Conservation (phyloP, 2,113 vertebrate genomes). For the Dasyornis broadbenti region DNA sequence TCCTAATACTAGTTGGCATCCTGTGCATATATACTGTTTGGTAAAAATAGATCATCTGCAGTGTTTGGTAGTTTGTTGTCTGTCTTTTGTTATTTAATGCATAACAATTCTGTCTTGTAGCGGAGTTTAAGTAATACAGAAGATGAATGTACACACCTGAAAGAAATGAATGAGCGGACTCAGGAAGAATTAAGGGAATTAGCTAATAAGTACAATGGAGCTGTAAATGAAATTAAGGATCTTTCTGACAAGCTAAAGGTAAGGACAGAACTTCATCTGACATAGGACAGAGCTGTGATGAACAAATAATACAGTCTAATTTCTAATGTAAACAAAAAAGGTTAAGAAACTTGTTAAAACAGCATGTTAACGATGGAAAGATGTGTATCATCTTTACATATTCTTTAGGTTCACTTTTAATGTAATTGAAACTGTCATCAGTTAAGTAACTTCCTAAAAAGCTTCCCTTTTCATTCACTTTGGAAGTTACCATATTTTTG, state of each 20-base stretch:
- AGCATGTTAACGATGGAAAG: neutral
- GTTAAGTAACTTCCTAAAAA: neutral
- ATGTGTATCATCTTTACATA: neutral
- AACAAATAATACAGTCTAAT: neutral
- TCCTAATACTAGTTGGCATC: neutral
- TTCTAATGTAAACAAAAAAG: neutral
- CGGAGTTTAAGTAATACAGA: slow-evolving; percentile 95
- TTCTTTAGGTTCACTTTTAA: neutral
- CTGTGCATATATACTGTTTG: neutral
- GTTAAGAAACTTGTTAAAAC: neutral
- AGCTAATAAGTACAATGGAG: slow-evolving; percentile 96
- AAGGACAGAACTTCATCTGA: neutral
- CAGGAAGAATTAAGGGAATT: slow-evolving; percentile 95
- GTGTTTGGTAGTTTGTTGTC: neutral
- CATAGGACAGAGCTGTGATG: neutral
- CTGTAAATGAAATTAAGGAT: slow-evolving; percentile 96
- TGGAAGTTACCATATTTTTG: neutral
- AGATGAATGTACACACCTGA: slow-evolving; percentile 98
- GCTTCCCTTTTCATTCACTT: neutral
- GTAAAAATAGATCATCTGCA: neutral
- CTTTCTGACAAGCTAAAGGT: slow-evolving; percentile 97
- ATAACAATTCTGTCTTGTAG: slow-evolving; percentile 68
- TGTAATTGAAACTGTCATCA: neutral
- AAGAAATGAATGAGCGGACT: slow-evolving; percentile 94
- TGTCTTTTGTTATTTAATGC: neutral